phyloP scores from a whole-genome alignment of 1,140 invertebrate species.

The Gryon sp. region DNA sequence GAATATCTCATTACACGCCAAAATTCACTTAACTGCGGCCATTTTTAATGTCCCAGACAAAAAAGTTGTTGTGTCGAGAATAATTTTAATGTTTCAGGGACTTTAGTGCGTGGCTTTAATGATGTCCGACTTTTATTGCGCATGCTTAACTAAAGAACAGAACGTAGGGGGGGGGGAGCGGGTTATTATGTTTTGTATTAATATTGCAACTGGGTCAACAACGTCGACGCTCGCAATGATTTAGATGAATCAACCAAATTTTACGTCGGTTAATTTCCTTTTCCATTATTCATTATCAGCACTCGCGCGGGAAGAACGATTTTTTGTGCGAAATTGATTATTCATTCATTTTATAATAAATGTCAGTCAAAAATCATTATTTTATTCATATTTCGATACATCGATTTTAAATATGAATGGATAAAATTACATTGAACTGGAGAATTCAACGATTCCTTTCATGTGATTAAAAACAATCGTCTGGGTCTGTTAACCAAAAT shows the following conservation, averaged over 20 bases:
- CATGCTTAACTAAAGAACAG: conserved; percentile 14
- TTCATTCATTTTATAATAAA: no score
- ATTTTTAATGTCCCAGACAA: conserved; percentile 52
- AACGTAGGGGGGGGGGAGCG: no score
- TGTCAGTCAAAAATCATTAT: no score
- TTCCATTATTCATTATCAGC: no score
- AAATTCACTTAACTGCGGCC: conserved; percentile 42
- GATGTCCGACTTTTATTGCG: conserved; percentile 42
- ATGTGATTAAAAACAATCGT: no score
- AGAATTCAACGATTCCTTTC: no score
- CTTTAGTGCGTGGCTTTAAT: conserved; percentile 41
- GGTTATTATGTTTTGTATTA: conserved; percentile 49
- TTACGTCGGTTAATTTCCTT: no score
- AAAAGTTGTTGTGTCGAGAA: conserved; percentile 43
- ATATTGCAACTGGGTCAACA: conserved; percentile 35
- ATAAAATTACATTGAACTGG: no score
- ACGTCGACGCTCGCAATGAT: not conserved
- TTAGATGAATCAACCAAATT: not conserved
- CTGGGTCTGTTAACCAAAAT: no score
- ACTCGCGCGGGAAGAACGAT: no score
- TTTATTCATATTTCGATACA: no score
- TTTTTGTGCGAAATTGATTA: not conserved
- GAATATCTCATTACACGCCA: conserved; percentile 48
- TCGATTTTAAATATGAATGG: no score
- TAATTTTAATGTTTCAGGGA: conserved; percentile 45